Evolutionary conservation across 1,140 invertebrate species (phyloP), one percentile per base, ranked within the genome.

Genomic region (Drosophila burlai): DNA sequence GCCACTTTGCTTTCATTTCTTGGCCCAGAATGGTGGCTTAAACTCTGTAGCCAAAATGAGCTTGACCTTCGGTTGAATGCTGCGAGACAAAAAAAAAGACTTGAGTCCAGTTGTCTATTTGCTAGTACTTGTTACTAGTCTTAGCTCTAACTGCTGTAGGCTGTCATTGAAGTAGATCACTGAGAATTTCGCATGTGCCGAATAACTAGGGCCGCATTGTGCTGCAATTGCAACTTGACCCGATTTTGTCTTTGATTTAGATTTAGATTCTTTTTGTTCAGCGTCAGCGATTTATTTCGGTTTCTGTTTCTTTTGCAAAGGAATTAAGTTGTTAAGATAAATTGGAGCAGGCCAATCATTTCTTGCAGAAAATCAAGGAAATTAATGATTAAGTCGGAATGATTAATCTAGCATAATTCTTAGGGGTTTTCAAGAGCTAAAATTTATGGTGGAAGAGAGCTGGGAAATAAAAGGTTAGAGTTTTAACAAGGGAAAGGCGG

Each of bases 151-250:
- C 50, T 54, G 31, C 50, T 15, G 24, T 26, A 5, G 52, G 40
- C 68, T 80, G 63, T 65, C 75, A 79, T 86, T 83, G 76, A 89
- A 89, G 77, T 83, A 78, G 84, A 78, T 71, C 81, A 90, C 81
- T 84, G 78, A 71, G 85, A 84, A 89, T 90, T 89, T 89, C 85
- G 85, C 84, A 90, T 89, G 84, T 89, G 84, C 84, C 80, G 82
- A 83, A 87, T 78, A 83, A 66, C 68, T 87, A 80, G 83, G 80
- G 76, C 80, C 57, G 60, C 68, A 77, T 85, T 84, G 60, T 61
- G 62, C 64, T 61, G 57, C 65, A 72, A 83, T 76, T 68, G 71
- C 57, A 83, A 83, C 80, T 87, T 87, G 83, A 87, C 83, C 83
- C 49, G 58, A 84, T 78, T 89, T 69, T 64, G 66, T 11, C 34